phyloP scores from a whole-genome alignment of 1,140 invertebrate genomes.

The Pseudomyrmex concolor region DNA sequence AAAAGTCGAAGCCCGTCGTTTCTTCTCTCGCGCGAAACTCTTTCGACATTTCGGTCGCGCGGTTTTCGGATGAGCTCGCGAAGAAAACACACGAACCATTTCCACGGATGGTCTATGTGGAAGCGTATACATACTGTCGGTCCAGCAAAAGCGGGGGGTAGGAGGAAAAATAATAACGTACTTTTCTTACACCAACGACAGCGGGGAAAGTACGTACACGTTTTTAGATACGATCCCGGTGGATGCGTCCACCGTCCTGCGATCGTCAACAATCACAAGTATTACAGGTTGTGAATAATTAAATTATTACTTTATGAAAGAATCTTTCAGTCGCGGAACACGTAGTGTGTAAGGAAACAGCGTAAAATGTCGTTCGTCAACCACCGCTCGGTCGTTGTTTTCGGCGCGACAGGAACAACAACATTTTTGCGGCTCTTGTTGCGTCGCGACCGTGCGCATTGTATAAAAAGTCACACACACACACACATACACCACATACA shows the following conservation, averaged over 20 bases:
- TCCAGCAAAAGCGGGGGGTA: neutral
- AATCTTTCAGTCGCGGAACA: neutral
- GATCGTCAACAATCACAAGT: conserved; percentile 79
- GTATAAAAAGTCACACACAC: conserved; percentile 26
- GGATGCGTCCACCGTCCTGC: neutral
- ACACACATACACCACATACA: neutral
- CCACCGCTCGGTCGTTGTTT: neutral
- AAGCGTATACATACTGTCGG: neutral
- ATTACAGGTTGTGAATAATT: conserved; percentile 82
- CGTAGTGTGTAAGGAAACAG: conserved; percentile 21
- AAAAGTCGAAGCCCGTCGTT: neutral
- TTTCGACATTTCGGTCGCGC: neutral
- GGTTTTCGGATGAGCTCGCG: neutral
- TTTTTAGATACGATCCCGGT: conserved; percentile 38
- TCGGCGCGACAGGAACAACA: neutral
- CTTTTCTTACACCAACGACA: conserved; percentile 52
- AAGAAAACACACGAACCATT: neutral
- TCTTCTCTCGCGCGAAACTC: neutral
- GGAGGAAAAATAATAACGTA: neutral
- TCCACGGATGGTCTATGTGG: neutral
- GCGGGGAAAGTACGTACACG: conserved; percentile 24
- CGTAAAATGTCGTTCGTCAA: conserved; percentile 8
- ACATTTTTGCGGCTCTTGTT: conserved; percentile 5
- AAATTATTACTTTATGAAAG: conserved; percentile 50
- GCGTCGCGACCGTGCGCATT: conserved; percentile 10